Conservation (phyloP, 1,140 invertebrate genomes). For the Rhagoletis pomonella region DNA sequence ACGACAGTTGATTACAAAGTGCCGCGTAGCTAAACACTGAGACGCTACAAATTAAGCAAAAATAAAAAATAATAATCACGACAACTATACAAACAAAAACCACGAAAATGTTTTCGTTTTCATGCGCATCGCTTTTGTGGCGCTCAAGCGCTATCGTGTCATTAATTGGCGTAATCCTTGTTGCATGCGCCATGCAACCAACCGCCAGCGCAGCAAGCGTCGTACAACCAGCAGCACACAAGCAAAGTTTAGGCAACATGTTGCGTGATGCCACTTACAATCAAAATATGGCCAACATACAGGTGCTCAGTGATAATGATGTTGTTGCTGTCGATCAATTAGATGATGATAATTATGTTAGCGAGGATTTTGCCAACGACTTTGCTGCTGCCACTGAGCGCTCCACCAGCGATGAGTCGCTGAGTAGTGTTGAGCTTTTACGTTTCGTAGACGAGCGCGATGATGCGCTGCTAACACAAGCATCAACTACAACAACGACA, state of each 20-base stretch:
- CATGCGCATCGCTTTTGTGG: neutral
- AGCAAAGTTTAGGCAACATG: conserved; percentile 17
- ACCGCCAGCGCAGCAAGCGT: neutral
- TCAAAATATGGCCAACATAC: neutral
- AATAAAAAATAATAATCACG: neutral
- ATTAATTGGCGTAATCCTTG: conserved; percentile 40
- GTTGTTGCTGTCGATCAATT: neutral
- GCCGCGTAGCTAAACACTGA: too few species aligned
- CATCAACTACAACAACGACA: conserved; percentile 14
- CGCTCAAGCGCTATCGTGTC: conserved; percentile 26
- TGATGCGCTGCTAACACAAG: conserved; percentile 33
- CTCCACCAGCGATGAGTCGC: conserved; percentile 54
- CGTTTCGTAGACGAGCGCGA: conserved; percentile 68
- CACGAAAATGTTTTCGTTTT: neutral
- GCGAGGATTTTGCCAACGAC: conserved; percentile 40
- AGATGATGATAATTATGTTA: conserved; percentile 50
- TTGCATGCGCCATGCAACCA: conserved; percentile 15
- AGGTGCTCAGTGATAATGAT: conserved; percentile 39
- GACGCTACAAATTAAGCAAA: neutral
- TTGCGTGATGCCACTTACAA: conserved; percentile 38
- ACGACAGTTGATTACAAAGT: too few species aligned
- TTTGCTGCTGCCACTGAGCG: conserved; percentile 16
- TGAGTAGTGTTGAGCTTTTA: conserved; percentile 67
- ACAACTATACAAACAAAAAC: neutral
- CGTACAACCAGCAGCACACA: neutral